phyloP scores from a whole-genome alignment of 2,888 invertebrate genomes.

The Drosophila stalkeri region DNA sequence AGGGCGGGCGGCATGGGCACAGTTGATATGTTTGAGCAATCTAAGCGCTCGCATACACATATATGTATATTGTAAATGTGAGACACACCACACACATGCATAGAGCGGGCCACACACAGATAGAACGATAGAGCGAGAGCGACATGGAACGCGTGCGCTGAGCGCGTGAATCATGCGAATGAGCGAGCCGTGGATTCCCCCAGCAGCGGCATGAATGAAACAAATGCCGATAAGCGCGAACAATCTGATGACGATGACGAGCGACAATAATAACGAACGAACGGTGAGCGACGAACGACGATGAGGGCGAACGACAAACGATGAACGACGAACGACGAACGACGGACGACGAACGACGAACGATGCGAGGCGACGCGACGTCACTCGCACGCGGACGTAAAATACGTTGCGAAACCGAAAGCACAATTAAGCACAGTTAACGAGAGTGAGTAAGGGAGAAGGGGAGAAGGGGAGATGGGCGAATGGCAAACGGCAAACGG shows the following conservation, averaged over 20 bases:
- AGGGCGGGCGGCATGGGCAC: neutral
- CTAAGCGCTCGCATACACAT: conserved; percentile 15
- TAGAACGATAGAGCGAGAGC: conserved; percentile 25
- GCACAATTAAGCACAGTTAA: conserved; percentile 34
- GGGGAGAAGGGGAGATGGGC: neutral
- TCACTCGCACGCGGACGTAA: conserved; percentile 41
- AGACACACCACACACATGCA: conserved; percentile 33
- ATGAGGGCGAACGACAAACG: neutral
- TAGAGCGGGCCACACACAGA: conserved; percentile 5
- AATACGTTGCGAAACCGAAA: conserved; percentile 48
- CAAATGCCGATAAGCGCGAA: conserved; percentile 49
- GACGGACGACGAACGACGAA: conserved; percentile 8
- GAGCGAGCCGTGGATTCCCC: conserved; percentile 71
- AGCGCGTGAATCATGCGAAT: conserved; percentile 62
- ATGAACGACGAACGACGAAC: neutral
- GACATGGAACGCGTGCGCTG: conserved; percentile 32
- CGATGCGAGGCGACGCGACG: conserved; percentile 8
- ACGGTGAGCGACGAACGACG: neutral
- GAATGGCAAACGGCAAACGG: neutral
- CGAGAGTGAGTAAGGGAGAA: neutral
- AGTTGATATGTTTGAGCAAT: conserved; percentile 50
- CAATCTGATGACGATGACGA: conserved; percentile 36
- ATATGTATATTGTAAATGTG: conserved; percentile 38
- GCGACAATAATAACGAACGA: conserved; percentile 3
- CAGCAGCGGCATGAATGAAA: conserved; percentile 70